Evolutionary conservation across 2,113 vertebrate species (phyloP), one percentile per base, ranked within the genome.

Genomic region (Raja brachyura): DNA sequence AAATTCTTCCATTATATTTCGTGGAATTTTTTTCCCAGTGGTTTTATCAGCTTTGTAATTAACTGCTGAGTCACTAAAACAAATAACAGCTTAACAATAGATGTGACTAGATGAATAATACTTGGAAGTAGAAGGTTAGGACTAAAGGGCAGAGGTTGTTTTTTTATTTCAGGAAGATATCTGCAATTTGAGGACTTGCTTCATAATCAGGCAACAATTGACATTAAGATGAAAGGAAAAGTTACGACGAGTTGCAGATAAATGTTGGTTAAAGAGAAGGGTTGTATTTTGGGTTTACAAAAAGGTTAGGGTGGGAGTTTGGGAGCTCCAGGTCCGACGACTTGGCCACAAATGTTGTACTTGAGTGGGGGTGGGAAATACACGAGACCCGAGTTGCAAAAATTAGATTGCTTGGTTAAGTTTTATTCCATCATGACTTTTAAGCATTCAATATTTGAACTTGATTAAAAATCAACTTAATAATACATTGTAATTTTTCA

Each of bases 61-160:
- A 93, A 92, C 86, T 94, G 90, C 93, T n/a, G 0, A 48, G 18
- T 93, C 10, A 3, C 33, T 73, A 31, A 13, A 5, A 22, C 39
- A 33, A 92, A 92, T 74, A 18, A 33, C 20, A 8, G 68, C 20
- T 92, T 73, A 74, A 88, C 28, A 88, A 88, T 88, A 66, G 83
- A 88, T 63, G 93, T 93, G 93, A 83, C 93, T 93, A 93, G 63
- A 79, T 93, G 94, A 95, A 95, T 94, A 95, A 95, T 94, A 83
- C 59, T 93, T 74, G 93, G 95, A 95, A 95, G 93, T 86, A 93
- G 68, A 93, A 93, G 94, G 94, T 96, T 94, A 94, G 93, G 94
- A 94, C 59, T 93, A 92, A 93, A 93, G 94, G 93, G 76, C 93
- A 9, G 22, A 16, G 76, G 93, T 93, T 94, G 79, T 93, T n/a